Evolutionary conservation across 92 coral and sea anemone species (phyloP).

Genomic region (Diadumene lineata): DNA sequence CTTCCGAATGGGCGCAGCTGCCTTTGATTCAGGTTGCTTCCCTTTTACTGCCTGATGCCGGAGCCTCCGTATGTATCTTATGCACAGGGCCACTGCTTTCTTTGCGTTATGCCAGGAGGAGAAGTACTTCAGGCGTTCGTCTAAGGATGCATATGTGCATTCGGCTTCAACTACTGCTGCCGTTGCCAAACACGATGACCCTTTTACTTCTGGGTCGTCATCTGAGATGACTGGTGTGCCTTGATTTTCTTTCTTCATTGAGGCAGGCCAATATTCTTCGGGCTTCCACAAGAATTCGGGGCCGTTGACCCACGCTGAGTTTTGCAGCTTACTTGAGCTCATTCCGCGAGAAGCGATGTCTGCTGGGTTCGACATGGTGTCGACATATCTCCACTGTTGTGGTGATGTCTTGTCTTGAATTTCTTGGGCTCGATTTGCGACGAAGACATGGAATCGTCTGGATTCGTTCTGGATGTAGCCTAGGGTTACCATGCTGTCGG

Average conservation of each 20-base stretch:
- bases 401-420: conserved; percentile 45
- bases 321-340: conserved; percentile 15
- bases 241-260: too few relatives aligned
- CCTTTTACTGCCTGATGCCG: conserved; percentile 9
- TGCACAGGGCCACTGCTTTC: too few relatives aligned
- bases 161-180: conserved; percentile 22
- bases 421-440: conserved; percentile 61
- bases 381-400: conserved; percentile 53
- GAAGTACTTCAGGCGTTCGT: too few relatives aligned
- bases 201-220: background rate
- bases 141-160: conserved; percentile 21
- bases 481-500: conserved; percentile 56
- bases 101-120: too few relatives aligned
- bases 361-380: conserved; percentile 35
- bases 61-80: conserved; percentile 2
- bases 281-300: too few relatives aligned
- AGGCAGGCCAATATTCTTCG: too few relatives aligned
- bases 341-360: conserved; percentile 40
- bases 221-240: background rate
- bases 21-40: too few relatives aligned
- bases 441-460: conserved; percentile 57
- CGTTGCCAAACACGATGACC: conserved; percentile 1
- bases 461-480: conserved; percentile 54
- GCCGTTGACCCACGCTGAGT: conserved; percentile 34
- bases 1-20: too few relatives aligned